Percentiles rank a stretch among this genome's conserved stretches.
phyloP scores from a whole-genome alignment of 1,140 invertebrate genomes.

The Neomicropteryx cornuta region DNA sequence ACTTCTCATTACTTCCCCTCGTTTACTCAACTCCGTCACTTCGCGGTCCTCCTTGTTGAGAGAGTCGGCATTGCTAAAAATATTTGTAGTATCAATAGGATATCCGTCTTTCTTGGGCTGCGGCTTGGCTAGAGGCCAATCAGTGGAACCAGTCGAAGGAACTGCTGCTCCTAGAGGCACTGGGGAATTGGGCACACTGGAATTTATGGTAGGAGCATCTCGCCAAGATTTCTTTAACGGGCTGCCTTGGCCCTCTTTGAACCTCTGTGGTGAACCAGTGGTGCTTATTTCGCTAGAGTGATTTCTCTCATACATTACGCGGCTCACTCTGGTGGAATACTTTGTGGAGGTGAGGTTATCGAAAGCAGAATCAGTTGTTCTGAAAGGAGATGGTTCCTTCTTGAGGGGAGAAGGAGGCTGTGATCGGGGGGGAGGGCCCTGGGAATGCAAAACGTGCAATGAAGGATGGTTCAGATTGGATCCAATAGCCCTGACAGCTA shows the following conservation, averaged over 20 bases:
- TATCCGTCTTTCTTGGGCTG: constrained; percentile 19
- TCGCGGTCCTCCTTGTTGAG: constrained; percentile 26
- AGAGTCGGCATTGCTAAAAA: constrained; percentile 14
- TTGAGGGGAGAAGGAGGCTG: constrained; percentile 56
- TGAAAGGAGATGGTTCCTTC: constrained; percentile 46
- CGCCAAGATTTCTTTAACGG: constrained; percentile 14
- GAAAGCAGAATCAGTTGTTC: constrained; percentile 14
- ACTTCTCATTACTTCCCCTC: constrained; percentile 15
- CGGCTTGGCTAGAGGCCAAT: constrained; percentile 21
- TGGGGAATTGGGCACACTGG: constrained; percentile 17
- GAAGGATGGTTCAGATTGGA: constrained; percentile 9
- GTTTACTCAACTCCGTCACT: constrained; percentile 25
- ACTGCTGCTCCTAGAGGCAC: constrained; percentile 19
- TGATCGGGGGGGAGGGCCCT: constrained; percentile 30
- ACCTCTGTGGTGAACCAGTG: constrained; percentile 36
- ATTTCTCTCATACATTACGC: constrained; percentile 18
- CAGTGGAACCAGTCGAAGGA: constrained; percentile 15
- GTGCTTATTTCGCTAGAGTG: constrained; percentile 11
- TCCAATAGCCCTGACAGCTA: constrained; percentile 50
- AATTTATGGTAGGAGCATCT: constrained; percentile 1
- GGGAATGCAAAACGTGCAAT: constrained; percentile 14
- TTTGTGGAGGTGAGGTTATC: too few species aligned
- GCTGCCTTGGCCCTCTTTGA: constrained; percentile 22
- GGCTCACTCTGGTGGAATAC: constrained; percentile 1
- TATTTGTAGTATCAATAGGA: constrained; percentile 8